These are phyloP conservation scores for Archocentrus centrarchus DNA, from an alignment of 2,113 vertebrate genomes.

Conservation along the genomic window DNA sequence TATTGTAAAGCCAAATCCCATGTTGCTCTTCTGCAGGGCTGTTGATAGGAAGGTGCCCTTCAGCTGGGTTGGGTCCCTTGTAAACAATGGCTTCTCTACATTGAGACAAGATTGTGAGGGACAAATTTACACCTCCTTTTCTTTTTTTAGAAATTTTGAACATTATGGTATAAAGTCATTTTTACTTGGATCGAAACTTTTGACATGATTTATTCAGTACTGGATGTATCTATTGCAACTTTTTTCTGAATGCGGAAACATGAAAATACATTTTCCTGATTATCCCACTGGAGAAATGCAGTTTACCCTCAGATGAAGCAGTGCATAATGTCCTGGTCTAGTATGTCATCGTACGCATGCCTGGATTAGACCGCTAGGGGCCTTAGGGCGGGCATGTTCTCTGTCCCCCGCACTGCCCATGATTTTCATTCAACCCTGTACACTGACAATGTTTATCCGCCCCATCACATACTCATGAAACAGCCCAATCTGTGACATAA, in stretches of 20 bases:
- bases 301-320: slow-evolving; percentile 40
- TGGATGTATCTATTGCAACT: not conserved
- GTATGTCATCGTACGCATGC: slow-evolving; percentile 26
- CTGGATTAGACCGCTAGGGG: slow-evolving; percentile 28
- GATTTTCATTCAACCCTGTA: slow-evolving; percentile 41
- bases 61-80: slow-evolving; percentile 96
- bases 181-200: not conserved
- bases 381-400: slow-evolving; percentile 57
- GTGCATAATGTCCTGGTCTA: slow-evolving; percentile 41
- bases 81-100: slow-evolving; percentile 96
- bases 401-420: slow-evolving; percentile 30
- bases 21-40: slow-evolving; percentile 97
- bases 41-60: slow-evolving; percentile 98
- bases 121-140: not conserved
- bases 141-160: not conserved
- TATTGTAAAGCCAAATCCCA: slow-evolving; percentile 99
- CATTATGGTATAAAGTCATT: not conserved
- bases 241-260: slow-evolving; percentile 2
- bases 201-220: not conserved
- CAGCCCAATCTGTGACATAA: not conserved
- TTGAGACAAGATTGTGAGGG: not conserved
- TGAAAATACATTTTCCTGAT: not conserved
- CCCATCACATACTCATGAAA: slow-evolving; percentile 27
- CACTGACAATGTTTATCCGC: slow-evolving; percentile 50
- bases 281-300: slow-evolving; percentile 7